These are phyloP conservation scores for Aphelenchoides avenae DNA, from an alignment of 1,140 invertebrate species.

Conservation along the genomic window DNA sequence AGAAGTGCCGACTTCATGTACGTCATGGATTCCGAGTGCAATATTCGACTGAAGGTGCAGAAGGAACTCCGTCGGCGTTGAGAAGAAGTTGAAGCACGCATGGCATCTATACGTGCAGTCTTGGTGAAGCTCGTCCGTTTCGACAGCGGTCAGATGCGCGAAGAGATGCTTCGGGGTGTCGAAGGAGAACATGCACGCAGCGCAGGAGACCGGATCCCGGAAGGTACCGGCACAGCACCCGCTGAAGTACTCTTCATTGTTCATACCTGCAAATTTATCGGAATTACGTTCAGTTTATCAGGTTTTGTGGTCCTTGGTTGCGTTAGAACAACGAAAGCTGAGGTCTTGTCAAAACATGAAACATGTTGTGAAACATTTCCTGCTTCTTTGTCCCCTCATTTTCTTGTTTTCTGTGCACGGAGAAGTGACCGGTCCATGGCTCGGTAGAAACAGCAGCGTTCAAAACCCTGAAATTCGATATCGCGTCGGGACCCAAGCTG, in stretches of 20 bases:
- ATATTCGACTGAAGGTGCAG: no score
- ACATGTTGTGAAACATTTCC: background rate
- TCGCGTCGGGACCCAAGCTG: no score
- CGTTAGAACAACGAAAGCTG: background rate
- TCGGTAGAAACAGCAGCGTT: no score
- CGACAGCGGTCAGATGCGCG: background rate
- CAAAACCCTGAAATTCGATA: no score
- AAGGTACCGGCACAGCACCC: no score
- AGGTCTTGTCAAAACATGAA: background rate
- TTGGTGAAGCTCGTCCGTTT: background rate
- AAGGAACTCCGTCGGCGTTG: no score
- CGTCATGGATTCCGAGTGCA: background rate
- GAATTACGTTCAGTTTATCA: background rate
- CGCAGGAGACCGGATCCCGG: no score
- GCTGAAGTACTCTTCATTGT: no score
- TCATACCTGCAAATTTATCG: no score
- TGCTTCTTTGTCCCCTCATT: no score
- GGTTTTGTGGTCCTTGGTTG: background rate
- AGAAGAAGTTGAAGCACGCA: background rate
- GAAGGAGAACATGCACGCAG: conserved; percentile 4
- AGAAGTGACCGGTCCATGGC: no score
- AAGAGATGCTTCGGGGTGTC: background rate
- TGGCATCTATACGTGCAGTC: background rate
- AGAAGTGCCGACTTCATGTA: background rate
- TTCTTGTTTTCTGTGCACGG: no score